Conservation (phyloP, 1,140 invertebrate genomes). For the Matsumurasca onukii region DNA sequence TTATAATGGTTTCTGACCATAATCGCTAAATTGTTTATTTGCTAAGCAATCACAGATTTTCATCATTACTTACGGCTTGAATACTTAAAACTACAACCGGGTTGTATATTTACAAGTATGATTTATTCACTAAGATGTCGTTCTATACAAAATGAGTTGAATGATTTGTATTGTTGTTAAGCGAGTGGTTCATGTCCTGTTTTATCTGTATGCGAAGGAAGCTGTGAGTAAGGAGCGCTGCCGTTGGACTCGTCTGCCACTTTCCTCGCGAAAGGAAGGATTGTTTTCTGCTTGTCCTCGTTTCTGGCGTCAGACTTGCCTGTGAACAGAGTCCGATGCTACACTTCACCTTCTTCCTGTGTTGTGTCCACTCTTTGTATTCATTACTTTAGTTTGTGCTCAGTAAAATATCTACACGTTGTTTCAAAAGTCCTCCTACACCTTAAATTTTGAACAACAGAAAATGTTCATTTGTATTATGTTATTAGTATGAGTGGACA, state of each 20-base stretch:
- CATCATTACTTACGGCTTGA: too few relatives aligned
- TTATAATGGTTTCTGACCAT: too few relatives aligned
- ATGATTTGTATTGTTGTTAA: constrained; percentile 13
- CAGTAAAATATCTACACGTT: background rate
- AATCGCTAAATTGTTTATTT: too few relatives aligned
- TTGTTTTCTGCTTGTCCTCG: constrained; percentile 52
- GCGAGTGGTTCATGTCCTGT: background rate
- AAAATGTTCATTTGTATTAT: background rate
- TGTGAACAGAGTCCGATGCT: constrained; percentile 48
- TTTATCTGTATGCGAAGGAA: background rate
- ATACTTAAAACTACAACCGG: too few relatives aligned
- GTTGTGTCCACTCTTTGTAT: background rate
- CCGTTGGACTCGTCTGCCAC: background rate
- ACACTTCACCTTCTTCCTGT: background rate
- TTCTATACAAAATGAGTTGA: constrained; percentile 26
- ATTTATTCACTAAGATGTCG: too few relatives aligned
- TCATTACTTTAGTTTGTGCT: background rate
- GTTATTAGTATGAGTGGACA: background rate
- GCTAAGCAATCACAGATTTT: too few relatives aligned
- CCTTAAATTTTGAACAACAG: background rate
- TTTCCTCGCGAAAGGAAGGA: constrained; percentile 50
- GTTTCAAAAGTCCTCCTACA: background rate
- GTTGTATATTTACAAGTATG: too few relatives aligned
- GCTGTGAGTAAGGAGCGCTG: constrained; percentile 6
- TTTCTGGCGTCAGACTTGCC: constrained; percentile 71